Conservation (phyloP, 2,113 vertebrate species). For the Eidolon helvum region DNA sequence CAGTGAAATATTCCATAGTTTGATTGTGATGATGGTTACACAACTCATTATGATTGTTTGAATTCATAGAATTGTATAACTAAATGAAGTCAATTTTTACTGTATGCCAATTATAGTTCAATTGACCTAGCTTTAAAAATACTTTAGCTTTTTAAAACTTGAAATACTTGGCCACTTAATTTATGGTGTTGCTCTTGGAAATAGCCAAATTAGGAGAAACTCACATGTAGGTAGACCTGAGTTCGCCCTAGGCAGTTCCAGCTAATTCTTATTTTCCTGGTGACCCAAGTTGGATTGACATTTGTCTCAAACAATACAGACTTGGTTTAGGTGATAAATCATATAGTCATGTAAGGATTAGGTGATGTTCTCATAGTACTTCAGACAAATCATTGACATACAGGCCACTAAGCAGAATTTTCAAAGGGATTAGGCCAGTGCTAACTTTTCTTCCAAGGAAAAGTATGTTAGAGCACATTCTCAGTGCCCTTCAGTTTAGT, state of each 20-base stretch:
- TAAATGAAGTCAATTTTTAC: not conserved
- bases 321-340: not conserved
- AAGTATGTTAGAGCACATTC: not conserved
- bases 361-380: not conserved
- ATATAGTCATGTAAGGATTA: not conserved
- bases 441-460: not conserved
- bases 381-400: not conserved
- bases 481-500: not conserved
- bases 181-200: not conserved
- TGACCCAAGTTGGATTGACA: not conserved
- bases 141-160: not conserved
- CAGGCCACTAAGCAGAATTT: not conserved
- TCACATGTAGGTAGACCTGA: not conserved
- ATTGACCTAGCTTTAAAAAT: not conserved
- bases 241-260: not conserved
- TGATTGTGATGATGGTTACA: not conserved
- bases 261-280: not conserved
- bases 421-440: not conserved
- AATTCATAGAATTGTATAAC: not conserved
- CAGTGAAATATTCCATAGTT: not conserved
- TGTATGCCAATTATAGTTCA: not conserved
- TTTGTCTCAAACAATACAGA: not conserved
- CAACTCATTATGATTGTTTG: not conserved
- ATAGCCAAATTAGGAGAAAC: not conserved
- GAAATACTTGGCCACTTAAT: not conserved